Percentiles rank a stretch among this genome's conserved stretches.
Evolutionary conservation across 2,888 invertebrate species (phyloP).

Genomic region (Leptopterna dolabrata): DNA sequence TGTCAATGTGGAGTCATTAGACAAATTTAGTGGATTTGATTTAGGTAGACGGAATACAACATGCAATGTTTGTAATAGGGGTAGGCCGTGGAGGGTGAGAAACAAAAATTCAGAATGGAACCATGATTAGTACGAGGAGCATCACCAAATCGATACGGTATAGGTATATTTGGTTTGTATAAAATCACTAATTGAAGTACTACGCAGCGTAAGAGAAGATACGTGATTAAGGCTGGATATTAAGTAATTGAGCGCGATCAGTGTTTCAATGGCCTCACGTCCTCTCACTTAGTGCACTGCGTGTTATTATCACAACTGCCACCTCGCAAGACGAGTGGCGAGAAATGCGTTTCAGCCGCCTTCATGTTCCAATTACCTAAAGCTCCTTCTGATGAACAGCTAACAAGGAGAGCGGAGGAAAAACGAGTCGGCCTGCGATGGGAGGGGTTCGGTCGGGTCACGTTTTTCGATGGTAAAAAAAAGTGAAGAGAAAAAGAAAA

Average conservation of each 20-base stretch:
- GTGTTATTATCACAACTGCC: background rate
- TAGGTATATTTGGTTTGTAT: too few species aligned
- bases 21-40: too few species aligned
- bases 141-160: too few species aligned
- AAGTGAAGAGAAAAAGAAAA: background rate
- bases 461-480: conserved; percentile 5
- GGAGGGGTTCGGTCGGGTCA: background rate
- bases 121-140: too few species aligned
- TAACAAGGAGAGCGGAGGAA: background rate
- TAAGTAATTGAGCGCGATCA: background rate
- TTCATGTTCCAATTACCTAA: conserved; percentile 28
- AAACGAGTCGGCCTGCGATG: background rate
- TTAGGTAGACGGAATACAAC: too few species aligned
- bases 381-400: conserved; percentile 17
- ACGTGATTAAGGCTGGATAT: background rate
- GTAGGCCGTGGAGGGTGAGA: too few species aligned
- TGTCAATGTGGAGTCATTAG: too few species aligned
- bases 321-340: conserved; percentile 9
- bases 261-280: background rate
- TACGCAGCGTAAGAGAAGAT: too few species aligned
- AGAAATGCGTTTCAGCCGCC: conserved; percentile 1
- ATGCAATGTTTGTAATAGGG: too few species aligned
- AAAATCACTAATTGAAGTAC: too few species aligned
- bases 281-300: background rate
- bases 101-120: too few species aligned